Evolutionary conservation across 2,797 vertebrate species (phyloP).

Genomic region (Hydrocynus forskahlii): DNA sequence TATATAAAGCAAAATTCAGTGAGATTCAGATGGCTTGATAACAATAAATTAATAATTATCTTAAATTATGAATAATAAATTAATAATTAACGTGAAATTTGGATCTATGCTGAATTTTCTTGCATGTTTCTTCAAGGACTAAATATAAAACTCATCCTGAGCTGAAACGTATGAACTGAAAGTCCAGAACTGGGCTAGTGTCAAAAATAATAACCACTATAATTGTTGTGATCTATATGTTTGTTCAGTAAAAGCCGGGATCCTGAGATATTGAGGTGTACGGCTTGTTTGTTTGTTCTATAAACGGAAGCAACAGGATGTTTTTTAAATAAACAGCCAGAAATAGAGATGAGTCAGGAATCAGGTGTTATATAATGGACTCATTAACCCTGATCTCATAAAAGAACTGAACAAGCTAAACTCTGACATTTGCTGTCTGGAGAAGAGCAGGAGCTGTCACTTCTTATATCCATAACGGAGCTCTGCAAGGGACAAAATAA

Average conservation of each 20-base stretch:
- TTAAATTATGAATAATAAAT: too few species aligned
- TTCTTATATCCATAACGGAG: not conserved
- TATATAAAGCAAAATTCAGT: too few species aligned
- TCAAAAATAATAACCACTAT: too few species aligned
- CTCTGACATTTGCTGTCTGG: conserved; percentile 2
- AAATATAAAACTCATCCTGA: too few species aligned
- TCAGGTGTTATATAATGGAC: conserved; percentile 11
- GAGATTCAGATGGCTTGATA: too few species aligned
- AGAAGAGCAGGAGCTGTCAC: conserved; percentile 1
- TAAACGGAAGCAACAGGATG: not conserved
- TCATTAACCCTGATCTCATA: conserved; percentile 11
- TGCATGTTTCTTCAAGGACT: too few species aligned
- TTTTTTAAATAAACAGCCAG: not conserved
- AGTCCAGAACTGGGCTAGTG: too few species aligned
- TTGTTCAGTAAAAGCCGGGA: not conserved
- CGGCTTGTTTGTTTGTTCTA: not conserved
- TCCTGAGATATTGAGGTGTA: not conserved
- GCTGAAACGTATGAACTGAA: too few species aligned
- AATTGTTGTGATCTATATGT: not conserved
- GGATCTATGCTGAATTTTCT: too few species aligned
- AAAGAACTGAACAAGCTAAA: not conserved
- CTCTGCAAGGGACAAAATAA: not conserved
- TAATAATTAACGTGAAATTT: too few species aligned
- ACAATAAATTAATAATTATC: too few species aligned
- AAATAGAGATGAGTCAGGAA: not conserved